Conservation (phyloP, 2,113 vertebrate genomes). For the Glaucidium brasilianum region DNA sequence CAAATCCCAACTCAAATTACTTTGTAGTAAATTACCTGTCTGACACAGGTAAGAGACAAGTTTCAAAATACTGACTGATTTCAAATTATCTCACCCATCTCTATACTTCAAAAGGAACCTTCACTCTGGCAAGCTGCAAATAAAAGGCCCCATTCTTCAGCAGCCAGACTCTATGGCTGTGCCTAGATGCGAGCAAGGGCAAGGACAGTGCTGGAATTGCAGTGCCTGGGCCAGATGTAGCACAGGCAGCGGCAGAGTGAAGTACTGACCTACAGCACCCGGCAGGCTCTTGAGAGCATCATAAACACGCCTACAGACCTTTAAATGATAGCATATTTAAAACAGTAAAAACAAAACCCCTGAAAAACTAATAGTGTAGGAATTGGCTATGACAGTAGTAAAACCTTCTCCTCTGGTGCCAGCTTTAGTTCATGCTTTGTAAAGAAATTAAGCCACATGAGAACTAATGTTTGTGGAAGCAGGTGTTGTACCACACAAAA, state of each 20-base stretch:
- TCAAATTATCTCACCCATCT: not conserved
- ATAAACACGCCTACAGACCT: accelerated
- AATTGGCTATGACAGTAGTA: not conserved
- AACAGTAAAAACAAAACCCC: not conserved
- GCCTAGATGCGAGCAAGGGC: not conserved
- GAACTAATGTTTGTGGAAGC: not conserved
- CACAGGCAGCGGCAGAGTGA: not conserved
- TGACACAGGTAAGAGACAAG: not conserved
- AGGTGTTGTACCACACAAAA: not conserved
- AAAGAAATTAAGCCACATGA: not conserved
- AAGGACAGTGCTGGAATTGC: not conserved
- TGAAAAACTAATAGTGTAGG: not conserved
- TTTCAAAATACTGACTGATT: not conserved
- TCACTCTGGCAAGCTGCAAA: not conserved
- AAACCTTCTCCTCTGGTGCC: not conserved
- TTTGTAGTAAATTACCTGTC: not conserved
- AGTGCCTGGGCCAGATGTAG: not conserved
- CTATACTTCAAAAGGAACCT: not conserved
- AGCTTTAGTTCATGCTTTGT: not conserved
- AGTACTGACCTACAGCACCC: not conserved
- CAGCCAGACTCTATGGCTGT: not conserved
- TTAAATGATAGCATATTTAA: not conserved
- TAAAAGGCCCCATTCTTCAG: not conserved
- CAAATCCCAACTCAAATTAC: not conserved
- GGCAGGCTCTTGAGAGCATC: not conserved